phyloP scores from a whole-genome alignment of 2,888 invertebrate genomes.

The Pheosia gnoma region DNA sequence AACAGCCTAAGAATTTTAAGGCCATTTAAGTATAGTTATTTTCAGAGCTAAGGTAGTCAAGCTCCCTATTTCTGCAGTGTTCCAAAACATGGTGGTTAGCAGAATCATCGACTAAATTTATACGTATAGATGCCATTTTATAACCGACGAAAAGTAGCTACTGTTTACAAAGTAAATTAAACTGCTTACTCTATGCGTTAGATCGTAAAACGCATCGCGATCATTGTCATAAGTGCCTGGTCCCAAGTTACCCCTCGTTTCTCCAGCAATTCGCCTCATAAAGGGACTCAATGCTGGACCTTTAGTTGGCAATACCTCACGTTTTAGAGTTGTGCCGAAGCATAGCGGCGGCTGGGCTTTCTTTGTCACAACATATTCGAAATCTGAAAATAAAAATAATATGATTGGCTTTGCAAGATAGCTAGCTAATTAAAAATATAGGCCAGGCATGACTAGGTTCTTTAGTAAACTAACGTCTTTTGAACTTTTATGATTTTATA shows the following conservation, averaged over 20 bases:
- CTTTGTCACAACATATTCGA: slow-evolving; percentile 83
- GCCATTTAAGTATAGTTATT: no score
- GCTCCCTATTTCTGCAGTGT: no score
- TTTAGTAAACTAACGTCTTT: no score
- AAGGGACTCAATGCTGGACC: slow-evolving; percentile 74
- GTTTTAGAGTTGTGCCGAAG: slow-evolving; percentile 76
- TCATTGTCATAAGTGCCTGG: slow-evolving; percentile 62
- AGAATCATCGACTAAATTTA: no score
- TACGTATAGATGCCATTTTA: no score
- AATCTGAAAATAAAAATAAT: slow-evolving; percentile 60
- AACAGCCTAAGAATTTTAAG: no score
- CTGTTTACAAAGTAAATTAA: background rate
- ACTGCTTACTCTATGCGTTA: slow-evolving; percentile 59
- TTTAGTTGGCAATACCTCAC: slow-evolving; percentile 71
- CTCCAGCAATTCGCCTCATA: slow-evolving; percentile 69
- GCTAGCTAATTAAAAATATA: no score
- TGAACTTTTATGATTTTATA: no score
- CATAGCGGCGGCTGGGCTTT: slow-evolving; percentile 72
- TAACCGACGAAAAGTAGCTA: no score
- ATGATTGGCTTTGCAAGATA: background rate
- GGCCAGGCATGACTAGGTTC: no score
- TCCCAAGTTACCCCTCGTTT: slow-evolving; percentile 58
- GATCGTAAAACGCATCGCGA: slow-evolving; percentile 65
- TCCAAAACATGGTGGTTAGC: no score
- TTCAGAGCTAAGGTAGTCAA: no score